Evolutionary conservation across 2,113 vertebrate genomes (phyloP).

Genomic region (Oreochromis tanganicae): DNA sequence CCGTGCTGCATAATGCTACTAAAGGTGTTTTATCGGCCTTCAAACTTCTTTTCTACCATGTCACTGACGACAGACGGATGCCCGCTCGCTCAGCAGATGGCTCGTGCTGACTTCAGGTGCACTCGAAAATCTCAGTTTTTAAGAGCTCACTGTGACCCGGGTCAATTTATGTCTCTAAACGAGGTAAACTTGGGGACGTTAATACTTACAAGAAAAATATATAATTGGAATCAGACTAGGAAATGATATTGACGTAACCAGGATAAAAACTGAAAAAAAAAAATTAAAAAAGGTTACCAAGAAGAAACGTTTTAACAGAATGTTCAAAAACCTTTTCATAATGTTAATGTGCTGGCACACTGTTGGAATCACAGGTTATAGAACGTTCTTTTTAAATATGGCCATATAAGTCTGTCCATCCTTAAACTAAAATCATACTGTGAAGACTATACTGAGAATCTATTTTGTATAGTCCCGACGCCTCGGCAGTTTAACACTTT

Average conservation of each 20-base stretch:
- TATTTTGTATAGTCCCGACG: background rate
- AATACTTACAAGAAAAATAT: background rate
- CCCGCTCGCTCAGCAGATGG: background rate
- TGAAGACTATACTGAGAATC: background rate
- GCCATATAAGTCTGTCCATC: background rate
- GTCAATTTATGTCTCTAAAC: rapidly evolving
- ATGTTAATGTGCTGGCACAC: background rate
- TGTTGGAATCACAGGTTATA: background rate
- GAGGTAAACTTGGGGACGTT: background rate
- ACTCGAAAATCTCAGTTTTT: background rate
- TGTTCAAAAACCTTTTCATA: background rate
- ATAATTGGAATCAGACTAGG: background rate
- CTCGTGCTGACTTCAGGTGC: background rate
- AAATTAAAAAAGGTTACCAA: background rate
- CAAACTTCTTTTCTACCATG: background rate
- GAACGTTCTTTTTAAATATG: background rate
- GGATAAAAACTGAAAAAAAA: rapidly evolving
- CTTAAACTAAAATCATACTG: background rate
- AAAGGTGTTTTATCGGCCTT: background rate
- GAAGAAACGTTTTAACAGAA: background rate
- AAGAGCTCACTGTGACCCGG: background rate
- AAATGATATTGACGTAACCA: background rate
- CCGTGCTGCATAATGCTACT: rapidly evolving
- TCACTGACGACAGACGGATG: background rate
- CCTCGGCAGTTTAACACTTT: background rate